Conservation (phyloP, 64 coral and sea anemone genomes). For the Stichodactyla mertensii region DNA sequence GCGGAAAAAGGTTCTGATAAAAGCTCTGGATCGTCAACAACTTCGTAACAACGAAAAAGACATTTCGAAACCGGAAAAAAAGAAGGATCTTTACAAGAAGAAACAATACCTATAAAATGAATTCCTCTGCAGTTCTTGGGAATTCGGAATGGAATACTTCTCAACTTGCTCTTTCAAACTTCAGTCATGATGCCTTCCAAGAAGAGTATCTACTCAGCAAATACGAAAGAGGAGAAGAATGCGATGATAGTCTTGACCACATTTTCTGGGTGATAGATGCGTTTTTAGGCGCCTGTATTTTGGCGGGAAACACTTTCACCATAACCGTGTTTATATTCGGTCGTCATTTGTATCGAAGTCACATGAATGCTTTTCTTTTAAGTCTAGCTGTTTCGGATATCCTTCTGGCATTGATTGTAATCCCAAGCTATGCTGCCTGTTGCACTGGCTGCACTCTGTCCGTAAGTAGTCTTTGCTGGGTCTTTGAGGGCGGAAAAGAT, state of each 20-base stretch:
- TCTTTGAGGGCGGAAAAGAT: slow-evolving; percentile 70
- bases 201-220: neutral
- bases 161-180: neutral
- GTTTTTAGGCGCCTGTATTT: slow-evolving; percentile 29
- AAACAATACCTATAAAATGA: neutral
- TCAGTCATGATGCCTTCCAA: neutral
- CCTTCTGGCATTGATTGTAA: slow-evolving; percentile 36
- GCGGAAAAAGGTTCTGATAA: no score
- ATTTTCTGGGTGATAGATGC: slow-evolving; percentile 45
- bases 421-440: slow-evolving; percentile 38
- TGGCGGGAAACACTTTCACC: slow-evolving; percentile 48
- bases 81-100: neutral
- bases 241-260: slow-evolving; percentile 34
- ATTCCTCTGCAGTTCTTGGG: neutral
- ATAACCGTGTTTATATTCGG: slow-evolving; percentile 38
- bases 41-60: no score
- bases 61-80: neutral
- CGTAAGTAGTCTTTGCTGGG: slow-evolving; percentile 51
- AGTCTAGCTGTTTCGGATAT: slow-evolving; percentile 54
- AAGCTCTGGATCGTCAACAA: no score
- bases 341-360: slow-evolving; percentile 13
- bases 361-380: slow-evolving; percentile 50
- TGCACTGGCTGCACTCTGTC: slow-evolving; percentile 30
- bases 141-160: neutral
- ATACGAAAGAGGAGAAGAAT: neutral